These are phyloP conservation scores for Notothenia rossii DNA, from an alignment of 2,113 vertebrate genomes.

Conservation along the genomic window DNA sequence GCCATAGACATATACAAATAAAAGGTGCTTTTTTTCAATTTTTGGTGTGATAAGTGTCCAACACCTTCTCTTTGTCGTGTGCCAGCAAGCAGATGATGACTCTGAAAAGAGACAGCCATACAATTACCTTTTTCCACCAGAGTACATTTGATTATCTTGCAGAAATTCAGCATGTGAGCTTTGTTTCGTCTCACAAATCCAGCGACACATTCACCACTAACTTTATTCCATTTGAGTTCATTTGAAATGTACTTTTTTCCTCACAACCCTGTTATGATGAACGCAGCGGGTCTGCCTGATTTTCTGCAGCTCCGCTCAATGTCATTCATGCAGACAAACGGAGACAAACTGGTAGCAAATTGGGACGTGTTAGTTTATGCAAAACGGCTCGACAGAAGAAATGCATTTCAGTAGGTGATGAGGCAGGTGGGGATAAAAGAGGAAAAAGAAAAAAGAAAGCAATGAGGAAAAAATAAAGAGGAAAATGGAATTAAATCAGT, in stretches of 20 bases:
- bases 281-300: conserved; percentile 25
- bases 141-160: conserved; percentile 47
- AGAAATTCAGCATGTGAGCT: conserved; percentile 29
- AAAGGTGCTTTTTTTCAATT: no score
- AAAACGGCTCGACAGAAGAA: conserved; percentile 18
- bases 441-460: not conserved
- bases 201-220: not conserved
- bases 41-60: no score
- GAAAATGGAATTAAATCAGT: conserved; percentile 19
- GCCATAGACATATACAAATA: no score
- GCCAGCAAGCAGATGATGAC: no score
- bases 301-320: conserved; percentile 18
- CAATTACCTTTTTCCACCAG: conserved; percentile 12
- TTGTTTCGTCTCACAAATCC: conserved; percentile 7
- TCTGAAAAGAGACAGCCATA: no score
- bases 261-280: conserved; percentile 25
- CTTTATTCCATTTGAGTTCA: not conserved
- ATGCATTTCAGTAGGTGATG: not conserved
- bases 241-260: not conserved
- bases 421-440: conserved; percentile 16
- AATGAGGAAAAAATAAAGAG: not conserved
- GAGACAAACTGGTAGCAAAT: conserved; percentile 6
- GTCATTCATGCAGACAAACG: conserved; percentile 21
- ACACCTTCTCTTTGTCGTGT: no score
- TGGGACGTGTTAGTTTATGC: conserved; percentile 28